Base-by-base conservation (phyloP, 30 jellyfish, hydroid and myxozoan species). In the Turritopsis dohrnii region DNA sequence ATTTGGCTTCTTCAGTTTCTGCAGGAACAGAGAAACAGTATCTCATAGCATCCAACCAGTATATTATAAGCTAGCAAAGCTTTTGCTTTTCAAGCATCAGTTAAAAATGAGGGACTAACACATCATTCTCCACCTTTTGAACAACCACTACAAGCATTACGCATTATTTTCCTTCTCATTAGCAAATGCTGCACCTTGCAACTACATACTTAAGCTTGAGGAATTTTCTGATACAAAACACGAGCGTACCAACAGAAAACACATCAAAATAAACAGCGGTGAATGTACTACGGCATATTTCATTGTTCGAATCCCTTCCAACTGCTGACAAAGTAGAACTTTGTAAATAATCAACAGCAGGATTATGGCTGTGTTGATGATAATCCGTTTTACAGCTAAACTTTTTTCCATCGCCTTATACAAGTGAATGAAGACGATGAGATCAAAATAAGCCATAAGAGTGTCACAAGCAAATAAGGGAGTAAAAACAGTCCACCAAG, bases 401-500 rank as follows among this genome's bases (percentile, higher is more conserved):
- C 87, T 92, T 71, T 75, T 76, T 29, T 87, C 96, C 21, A 26
- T 52, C n/a, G 83, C 98, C 73, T 80, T 17, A 84, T 93, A 93
- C 87, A 93, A 54, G 28, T 94, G 89, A 21, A 93, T 85, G 72
- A 93, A 93, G 26, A 93, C 98, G 72, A 93, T 93, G 21, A 88
- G 75, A 73, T 93, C 98, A 60, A 93, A 93, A 71, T 93, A 93
- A 9, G 98, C 98, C 26, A 89, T 86, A 26, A 93, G 82, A 21
- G 84, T 92, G 80, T 93, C 98, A 84, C 96, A 93, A 20, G 95
- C 96, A 77, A 82, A 93, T 26, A 93, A 66, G 0, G 98, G 98
- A 0, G 83, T 71, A 54, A 93, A 93, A 19, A 93, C 93, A 21
- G 96, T 74, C 98, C 98, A 93, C 98, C 98, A 93, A 16, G 96